Conservation (phyloP, 2,797 vertebrate genomes). For the Tachyglossus aculeatus region DNA sequence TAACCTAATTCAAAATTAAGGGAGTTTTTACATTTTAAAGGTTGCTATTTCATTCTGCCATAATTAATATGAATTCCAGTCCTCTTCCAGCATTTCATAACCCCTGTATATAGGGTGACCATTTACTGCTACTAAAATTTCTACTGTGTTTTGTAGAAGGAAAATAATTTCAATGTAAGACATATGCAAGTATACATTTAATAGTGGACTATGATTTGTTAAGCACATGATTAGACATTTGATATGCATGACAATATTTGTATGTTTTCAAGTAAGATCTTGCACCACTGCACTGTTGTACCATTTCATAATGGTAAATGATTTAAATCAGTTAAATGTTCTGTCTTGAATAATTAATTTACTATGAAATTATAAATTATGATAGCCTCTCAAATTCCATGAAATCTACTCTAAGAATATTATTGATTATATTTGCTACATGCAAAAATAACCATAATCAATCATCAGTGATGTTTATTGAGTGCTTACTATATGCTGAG, state of each 20-base stretch:
- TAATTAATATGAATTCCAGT: not conserved
- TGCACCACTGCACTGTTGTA: conserved; percentile 40
- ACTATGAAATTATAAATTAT: conserved; percentile 50
- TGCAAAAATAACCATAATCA: accelerated
- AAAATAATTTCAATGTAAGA: conserved; percentile 23
- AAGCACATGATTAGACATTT: conserved; percentile 46
- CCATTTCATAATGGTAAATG: conserved; percentile 58
- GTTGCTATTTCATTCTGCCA: not conserved
- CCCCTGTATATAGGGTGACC: not conserved
- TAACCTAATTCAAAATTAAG: not conserved
- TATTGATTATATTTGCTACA: not conserved
- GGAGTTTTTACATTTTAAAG: not conserved
- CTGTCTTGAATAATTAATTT: conserved; percentile 60
- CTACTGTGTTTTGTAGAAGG: conserved; percentile 7
- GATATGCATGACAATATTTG: conserved; percentile 34
- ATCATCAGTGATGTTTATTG: too few species aligned
- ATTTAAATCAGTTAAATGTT: conserved; percentile 50
- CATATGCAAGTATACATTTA: conserved; percentile 15
- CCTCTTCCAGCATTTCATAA: conserved; percentile 9
- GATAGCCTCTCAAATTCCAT: conserved; percentile 49
- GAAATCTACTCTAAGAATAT: conserved; percentile 20
- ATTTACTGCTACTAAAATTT: conserved; percentile 14
- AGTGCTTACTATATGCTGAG: too few species aligned
- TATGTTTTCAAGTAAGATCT: conserved; percentile 42
- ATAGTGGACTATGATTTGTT: conserved; percentile 50